phyloP scores from a whole-genome alignment of 2,888 invertebrate genomes.

The Merodon equestris region DNA sequence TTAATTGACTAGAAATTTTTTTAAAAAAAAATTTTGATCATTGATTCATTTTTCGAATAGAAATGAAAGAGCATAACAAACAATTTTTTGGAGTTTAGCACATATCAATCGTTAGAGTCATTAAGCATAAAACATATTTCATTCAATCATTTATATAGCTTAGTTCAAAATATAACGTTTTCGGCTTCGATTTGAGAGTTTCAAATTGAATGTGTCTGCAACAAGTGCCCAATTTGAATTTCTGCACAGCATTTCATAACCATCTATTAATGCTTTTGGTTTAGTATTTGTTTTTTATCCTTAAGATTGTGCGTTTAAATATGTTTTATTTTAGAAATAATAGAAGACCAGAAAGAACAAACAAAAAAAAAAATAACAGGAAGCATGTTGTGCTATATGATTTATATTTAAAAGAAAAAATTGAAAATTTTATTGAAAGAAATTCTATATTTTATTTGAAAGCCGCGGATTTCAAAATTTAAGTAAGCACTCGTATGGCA shows the following conservation, averaged over 20 bases:
- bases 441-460: constrained; percentile 10
- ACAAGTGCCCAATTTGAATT: constrained; percentile 45
- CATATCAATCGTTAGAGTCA: constrained; percentile 19
- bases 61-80: constrained; percentile 18
- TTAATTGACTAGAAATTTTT: constrained; percentile 42
- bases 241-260: constrained; percentile 38
- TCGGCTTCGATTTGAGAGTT: too few species aligned
- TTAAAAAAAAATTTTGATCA: constrained; percentile 59
- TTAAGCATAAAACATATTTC: too few species aligned
- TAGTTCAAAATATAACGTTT: too few species aligned
- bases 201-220: constrained; percentile 57
- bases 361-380: constrained; percentile 45
- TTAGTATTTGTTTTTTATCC: constrained; percentile 65
- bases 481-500: constrained; percentile 61
- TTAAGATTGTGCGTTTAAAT: constrained; percentile 24
- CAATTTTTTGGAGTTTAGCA: constrained; percentile 64
- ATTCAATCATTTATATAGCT: too few species aligned
- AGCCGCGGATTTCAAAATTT: constrained; percentile 36
- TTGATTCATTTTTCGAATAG: constrained; percentile 31
- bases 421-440: constrained; percentile 6
- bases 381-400: constrained; percentile 50
- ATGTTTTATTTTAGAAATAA: constrained; percentile 27
- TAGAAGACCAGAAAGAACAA: too few species aligned
- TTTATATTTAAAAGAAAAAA: constrained; percentile 7
- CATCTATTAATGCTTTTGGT: constrained; percentile 61